A percentile compares a stretch with the other conserved stretches of the same genome.
Evolutionary conservation across 2,113 vertebrate species (phyloP).

Genomic region (Mesembrinibis cayennensis): DNA sequence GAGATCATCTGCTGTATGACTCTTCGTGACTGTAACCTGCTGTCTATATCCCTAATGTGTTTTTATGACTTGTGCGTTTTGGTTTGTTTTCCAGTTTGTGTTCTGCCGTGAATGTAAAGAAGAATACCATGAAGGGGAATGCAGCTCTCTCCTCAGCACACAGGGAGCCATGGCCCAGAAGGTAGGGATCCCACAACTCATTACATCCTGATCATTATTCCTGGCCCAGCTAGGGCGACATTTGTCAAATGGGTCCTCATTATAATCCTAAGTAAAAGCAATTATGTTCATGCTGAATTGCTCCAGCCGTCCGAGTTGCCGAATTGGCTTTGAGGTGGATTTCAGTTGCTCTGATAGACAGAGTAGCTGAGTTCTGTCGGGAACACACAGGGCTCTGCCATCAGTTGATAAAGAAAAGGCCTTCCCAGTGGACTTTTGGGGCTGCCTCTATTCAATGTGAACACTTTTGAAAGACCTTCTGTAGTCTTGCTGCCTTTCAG

Average conservation of each 20-base stretch:
- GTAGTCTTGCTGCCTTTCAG: not conserved
- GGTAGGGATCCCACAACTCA: constrained; percentile 34
- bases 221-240: not conserved
- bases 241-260: constrained; percentile 13
- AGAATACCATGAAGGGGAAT: constrained; percentile 79
- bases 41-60: not conserved
- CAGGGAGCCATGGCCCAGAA: constrained; percentile 48
- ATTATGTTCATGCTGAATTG: not conserved
- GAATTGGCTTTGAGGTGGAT: not conserved
- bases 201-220: not conserved
- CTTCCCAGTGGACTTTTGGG: not conserved
- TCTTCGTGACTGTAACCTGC: not conserved
- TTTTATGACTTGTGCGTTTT: constrained; percentile 25
- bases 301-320: not conserved
- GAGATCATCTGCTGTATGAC: constrained; percentile 10
- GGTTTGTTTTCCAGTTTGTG: constrained; percentile 71
- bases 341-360: constrained; percentile 20
- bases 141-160: not conserved
- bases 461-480: not conserved
- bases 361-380: constrained; percentile 12
- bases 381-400: not conserved
- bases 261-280: constrained; percentile 32
- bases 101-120: constrained; percentile 89
- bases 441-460: not conserved
- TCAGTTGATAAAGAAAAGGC: not conserved